Evolutionary conservation across 2,797 vertebrate genomes (phyloP).

Genomic region (Pyrocephalus nanus): DNA sequence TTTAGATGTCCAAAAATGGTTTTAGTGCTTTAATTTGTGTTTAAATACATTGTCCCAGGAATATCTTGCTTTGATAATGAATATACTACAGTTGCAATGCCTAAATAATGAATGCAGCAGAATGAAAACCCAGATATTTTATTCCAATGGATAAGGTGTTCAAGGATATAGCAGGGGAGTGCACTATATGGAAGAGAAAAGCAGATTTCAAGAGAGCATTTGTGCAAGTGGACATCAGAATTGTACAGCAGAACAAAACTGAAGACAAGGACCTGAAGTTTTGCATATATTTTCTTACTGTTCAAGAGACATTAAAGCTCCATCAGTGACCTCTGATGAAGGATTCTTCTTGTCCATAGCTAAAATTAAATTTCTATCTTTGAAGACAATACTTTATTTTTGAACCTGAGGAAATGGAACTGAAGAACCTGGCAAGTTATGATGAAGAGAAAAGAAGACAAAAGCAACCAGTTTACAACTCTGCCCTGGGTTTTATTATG

Average conservation of each 20-base stretch:
- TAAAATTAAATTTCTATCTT: neutral
- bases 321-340: neutral
- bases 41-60: neutral
- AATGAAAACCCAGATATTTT: neutral
- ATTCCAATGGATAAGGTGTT: neutral
- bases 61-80: neutral
- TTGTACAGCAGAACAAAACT: neutral
- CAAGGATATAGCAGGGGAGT: neutral
- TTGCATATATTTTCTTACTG: neutral
- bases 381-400: neutral
- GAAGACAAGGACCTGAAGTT: neutral
- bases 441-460: neutral
- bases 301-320: neutral
- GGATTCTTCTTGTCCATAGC: neutral
- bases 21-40: neutral
- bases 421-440: accelerated
- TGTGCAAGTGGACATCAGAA: neutral
- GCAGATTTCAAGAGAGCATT: neutral
- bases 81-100: neutral
- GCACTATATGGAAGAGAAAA: neutral
- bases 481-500: neutral
- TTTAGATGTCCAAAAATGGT: neutral
- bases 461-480: neutral
- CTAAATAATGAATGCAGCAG: neutral
- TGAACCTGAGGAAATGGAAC: neutral